Conservation (phyloP, 2,113 vertebrate genomes). For the Rhinolophus ferrumequinum region DNA sequence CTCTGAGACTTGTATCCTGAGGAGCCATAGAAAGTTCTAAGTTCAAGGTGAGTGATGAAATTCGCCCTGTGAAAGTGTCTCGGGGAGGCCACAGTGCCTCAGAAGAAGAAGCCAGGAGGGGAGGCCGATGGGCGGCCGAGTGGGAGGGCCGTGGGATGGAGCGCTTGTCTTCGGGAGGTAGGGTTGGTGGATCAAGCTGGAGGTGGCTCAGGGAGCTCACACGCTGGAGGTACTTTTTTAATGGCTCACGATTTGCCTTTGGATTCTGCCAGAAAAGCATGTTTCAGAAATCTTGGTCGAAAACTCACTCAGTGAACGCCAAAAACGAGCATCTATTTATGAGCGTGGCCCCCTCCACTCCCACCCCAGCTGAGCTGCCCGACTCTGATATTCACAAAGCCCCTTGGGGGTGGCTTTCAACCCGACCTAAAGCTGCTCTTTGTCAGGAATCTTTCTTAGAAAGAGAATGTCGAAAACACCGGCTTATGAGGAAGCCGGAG, state of each 20-base stretch:
- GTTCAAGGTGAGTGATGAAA: not conserved
- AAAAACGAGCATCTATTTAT: not conserved
- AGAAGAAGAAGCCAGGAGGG: accelerated
- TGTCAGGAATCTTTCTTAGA: not conserved
- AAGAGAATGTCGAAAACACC: accelerated
- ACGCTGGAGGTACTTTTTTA: accelerated
- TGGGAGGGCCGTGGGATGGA: accelerated
- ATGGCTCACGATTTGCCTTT: not conserved
- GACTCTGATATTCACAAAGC: not conserved
- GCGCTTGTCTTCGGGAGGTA: accelerated
- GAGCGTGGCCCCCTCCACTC: not conserved
- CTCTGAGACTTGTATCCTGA: not conserved
- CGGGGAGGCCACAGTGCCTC: accelerated
- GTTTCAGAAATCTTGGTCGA: not conserved
- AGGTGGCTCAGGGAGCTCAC: accelerated
- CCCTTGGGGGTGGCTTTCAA: accelerated
- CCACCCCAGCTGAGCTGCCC: accelerated
- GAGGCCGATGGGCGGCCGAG: not conserved
- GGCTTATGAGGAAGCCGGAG: accelerated
- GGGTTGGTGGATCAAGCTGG: accelerated
- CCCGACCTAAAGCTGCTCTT: not conserved
- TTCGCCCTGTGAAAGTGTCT: not conserved
- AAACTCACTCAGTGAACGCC: not conserved
- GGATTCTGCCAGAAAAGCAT: not conserved
- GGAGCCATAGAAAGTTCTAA: not conserved